Evolutionary conservation across 2,888 invertebrate genomes (phyloP).

Genomic region (Caenorhabditis sulstoni): DNA sequence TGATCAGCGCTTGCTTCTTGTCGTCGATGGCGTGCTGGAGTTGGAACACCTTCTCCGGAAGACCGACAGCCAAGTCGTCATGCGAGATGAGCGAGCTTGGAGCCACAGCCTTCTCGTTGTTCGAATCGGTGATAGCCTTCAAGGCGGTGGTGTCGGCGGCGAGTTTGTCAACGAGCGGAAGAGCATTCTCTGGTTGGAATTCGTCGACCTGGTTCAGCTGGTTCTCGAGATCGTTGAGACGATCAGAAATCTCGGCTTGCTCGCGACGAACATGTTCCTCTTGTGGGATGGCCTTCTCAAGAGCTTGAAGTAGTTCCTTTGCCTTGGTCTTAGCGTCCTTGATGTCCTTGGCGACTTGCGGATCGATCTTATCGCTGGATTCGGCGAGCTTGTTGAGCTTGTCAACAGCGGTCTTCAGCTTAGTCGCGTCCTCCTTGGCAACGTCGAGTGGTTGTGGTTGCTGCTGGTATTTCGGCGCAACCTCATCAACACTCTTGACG

Average conservation of each 20-base stretch:
- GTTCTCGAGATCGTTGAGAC: slow-evolving; percentile 36
- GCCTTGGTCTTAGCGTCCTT: slow-evolving; percentile 59
- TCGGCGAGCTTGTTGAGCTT: slow-evolving; percentile 36
- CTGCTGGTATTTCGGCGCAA: slow-evolving; percentile 33
- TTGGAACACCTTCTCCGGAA: slow-evolving; percentile 36
- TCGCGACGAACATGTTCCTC: slow-evolving; percentile 43
- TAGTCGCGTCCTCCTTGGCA: slow-evolving; percentile 37
- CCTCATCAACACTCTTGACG: slow-evolving; percentile 18
- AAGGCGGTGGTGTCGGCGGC: slow-evolving; percentile 52
- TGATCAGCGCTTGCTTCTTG: slow-evolving; percentile 42
- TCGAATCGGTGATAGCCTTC: slow-evolving; percentile 29
- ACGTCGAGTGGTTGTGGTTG: slow-evolving; percentile 44
- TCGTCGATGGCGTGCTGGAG: slow-evolving; percentile 41
- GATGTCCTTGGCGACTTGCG: slow-evolving; percentile 59
- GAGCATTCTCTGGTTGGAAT: slow-evolving; percentile 38
- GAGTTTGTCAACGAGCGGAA: slow-evolving; percentile 55
- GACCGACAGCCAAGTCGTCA: slow-evolving; percentile 34
- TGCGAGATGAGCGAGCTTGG: slow-evolving; percentile 40
- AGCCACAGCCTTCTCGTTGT: slow-evolving; percentile 35
- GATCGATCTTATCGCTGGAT: slow-evolving; percentile 35
- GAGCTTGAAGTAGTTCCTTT: slow-evolving; percentile 56
- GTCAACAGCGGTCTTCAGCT: slow-evolving; percentile 31
- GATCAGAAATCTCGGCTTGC: slow-evolving; percentile 36
- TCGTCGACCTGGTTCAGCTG: slow-evolving; percentile 35
- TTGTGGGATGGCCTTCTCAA: slow-evolving; percentile 55